phyloP scores from a whole-genome alignment of 1,140 invertebrate genomes.

The Drosophila ficusphila region DNA sequence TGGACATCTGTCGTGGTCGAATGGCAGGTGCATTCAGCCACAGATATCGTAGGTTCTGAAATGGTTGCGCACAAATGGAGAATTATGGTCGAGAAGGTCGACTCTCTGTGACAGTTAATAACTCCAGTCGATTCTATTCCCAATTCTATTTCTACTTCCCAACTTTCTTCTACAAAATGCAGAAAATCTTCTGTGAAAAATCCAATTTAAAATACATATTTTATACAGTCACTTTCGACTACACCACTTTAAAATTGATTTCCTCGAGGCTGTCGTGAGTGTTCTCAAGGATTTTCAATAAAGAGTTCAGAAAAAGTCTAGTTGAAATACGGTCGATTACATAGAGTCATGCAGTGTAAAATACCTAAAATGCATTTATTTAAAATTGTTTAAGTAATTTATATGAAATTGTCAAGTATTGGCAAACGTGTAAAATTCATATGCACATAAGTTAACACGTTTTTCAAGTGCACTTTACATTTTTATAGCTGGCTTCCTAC shows the following conservation, averaged over 20 bases:
- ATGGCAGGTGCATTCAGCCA: constrained; percentile 28
- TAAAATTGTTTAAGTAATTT: too few species aligned
- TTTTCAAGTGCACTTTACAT: not conserved
- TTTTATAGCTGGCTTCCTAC: not conserved
- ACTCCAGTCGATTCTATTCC: not conserved
- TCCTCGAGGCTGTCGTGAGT: not conserved
- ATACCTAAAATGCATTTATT: too few species aligned
- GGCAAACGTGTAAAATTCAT: too few species aligned
- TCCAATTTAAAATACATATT: not conserved
- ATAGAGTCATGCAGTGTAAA: too few species aligned
- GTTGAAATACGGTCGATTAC: too few species aligned
- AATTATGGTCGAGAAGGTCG: not conserved
- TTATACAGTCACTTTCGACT: not conserved
- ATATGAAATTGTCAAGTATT: too few species aligned
- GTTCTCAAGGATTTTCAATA: not conserved
- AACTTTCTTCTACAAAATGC: too few species aligned
- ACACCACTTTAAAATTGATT: not conserved
- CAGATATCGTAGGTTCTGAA: not conserved
- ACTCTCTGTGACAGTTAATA: not conserved
- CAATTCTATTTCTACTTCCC: not conserved
- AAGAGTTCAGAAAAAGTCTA: too few species aligned
- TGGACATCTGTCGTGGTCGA: constrained; percentile 12
- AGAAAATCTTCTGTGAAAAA: not conserved
- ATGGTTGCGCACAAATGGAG: not conserved
- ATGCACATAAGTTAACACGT: not conserved